Evolutionary conservation across 2,113 vertebrate genomes (phyloP).

Genomic region (Oryzias woworae): DNA sequence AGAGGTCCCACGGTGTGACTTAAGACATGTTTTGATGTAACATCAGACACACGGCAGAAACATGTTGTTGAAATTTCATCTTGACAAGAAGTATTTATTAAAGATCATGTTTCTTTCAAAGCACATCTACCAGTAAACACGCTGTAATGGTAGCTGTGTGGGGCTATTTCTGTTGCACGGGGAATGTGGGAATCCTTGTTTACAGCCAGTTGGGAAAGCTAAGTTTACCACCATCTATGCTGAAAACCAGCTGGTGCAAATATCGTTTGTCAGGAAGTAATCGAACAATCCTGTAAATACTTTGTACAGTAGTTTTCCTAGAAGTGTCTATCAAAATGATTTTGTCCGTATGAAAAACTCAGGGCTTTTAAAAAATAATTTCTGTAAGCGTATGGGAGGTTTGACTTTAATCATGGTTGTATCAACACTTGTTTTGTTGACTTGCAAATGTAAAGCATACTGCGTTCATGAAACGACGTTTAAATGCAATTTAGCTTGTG

Average conservation of each 20-base stretch:
- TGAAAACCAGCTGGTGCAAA: conserved; percentile 43
- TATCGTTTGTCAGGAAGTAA: conserved; percentile 40
- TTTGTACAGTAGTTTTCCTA: conserved; percentile 21
- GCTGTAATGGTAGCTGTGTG: conserved; percentile 1
- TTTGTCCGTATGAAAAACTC: too few species aligned
- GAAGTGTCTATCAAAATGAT: background rate
- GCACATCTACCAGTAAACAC: conserved; percentile 3
- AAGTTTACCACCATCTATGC: conserved; percentile 19
- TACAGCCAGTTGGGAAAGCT: conserved; percentile 21
- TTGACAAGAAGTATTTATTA: conserved; percentile 44
- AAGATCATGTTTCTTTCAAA: conserved; percentile 44
- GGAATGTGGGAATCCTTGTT: conserved; percentile 39
- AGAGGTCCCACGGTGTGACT: too few species aligned
- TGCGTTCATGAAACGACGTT: too few species aligned
- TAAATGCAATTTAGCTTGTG: too few species aligned
- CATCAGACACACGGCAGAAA: conserved; percentile 10
- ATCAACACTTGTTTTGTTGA: too few species aligned
- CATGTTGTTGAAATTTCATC: conserved; percentile 32
- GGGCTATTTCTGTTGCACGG: conserved; percentile 44
- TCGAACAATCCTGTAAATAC: conserved; percentile 27
- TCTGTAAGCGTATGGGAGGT: too few species aligned
- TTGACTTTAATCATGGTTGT: too few species aligned
- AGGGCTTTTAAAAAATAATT: too few species aligned
- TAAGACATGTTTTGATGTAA: conserved; percentile 4
- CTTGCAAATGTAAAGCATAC: too few species aligned